Conservation (phyloP, 2,113 vertebrate species). For the Mixornis gularis region DNA sequence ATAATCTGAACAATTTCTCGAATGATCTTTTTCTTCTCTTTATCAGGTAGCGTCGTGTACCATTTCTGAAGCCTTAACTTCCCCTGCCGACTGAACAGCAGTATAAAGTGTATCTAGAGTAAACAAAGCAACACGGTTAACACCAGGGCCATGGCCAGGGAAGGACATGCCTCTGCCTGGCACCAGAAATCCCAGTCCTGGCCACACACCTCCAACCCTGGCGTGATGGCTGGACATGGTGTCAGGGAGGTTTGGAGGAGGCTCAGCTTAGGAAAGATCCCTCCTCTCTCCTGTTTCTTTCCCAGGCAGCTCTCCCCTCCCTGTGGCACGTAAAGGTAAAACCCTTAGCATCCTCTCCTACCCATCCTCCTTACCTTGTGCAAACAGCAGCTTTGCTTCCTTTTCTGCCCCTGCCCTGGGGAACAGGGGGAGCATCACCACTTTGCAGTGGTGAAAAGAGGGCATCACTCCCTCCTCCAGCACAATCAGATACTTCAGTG, state of each 20-base stretch:
- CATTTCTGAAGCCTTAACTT: slow-evolving; percentile 95
- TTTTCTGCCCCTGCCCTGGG: neutral
- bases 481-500: neutral
- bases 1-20: slow-evolving; percentile 89
- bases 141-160: neutral
- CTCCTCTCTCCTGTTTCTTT: neutral
- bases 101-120: slow-evolving; percentile 89
- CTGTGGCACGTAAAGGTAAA: neutral
- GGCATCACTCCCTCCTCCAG: neutral
- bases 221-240: fast-evolving
- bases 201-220: neutral
- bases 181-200: neutral
- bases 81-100: slow-evolving; percentile 97
- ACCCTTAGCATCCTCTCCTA: neutral
- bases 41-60: slow-evolving; percentile 88
- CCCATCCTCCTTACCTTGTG: neutral
- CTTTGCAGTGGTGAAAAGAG: neutral
- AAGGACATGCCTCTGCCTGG: neutral
- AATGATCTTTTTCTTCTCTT: slow-evolving; percentile 92
- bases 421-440: neutral
- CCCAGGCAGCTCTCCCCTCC: neutral
- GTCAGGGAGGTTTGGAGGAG: neutral
- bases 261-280: neutral
- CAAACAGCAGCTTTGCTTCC: neutral
- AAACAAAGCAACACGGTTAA: slow-evolving; percentile 47